A percentile compares a stretch with the other conserved stretches of the same genome.
Evolutionary conservation across 2,113 vertebrate genomes (phyloP).

Genomic region (Dasyprocta punctata): DNA sequence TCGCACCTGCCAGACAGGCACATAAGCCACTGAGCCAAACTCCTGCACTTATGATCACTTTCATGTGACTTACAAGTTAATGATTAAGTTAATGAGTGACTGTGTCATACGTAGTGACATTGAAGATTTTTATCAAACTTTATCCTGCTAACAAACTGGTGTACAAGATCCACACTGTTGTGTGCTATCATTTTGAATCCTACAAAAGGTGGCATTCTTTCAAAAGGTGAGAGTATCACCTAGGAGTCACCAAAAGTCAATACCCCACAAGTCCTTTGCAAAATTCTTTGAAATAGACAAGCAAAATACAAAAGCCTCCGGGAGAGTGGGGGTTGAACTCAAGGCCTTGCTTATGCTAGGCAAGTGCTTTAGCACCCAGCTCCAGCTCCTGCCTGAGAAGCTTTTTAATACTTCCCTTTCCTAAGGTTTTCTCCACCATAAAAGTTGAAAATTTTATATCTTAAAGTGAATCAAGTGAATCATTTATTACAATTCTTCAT

Average conservation of each 20-base stretch:
- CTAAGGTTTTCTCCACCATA: not conserved
- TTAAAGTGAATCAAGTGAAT: slow-evolving; percentile 7
- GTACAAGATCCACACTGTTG: not conserved
- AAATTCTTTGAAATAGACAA: not conserved
- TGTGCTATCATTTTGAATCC: not conserved
- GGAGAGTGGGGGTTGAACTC: not conserved
- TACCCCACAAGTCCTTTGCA: not conserved
- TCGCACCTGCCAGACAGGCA: no score
- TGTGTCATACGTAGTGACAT: not conserved
- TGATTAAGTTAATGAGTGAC: not conserved
- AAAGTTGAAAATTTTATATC: not conserved
- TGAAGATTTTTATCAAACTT: not conserved
- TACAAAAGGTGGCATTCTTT: slow-evolving; percentile 21
- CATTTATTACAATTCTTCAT: not conserved
- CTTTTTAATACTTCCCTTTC: not conserved
- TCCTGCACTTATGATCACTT: not conserved
- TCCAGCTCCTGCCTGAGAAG: not conserved
- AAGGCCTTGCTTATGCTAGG: not conserved
- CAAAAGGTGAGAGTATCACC: not conserved
- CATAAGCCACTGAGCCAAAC: no score
- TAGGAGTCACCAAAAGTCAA: not conserved
- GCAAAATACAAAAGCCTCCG: not conserved
- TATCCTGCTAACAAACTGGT: not conserved
- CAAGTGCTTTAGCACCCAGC: not conserved
- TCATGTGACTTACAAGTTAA: not conserved